Percentiles rank a stretch among this genome's conserved stretches.
These are phyloP conservation scores for Rhyacichthys aspro DNA, from an alignment of 2,797 vertebrate genomes.

Conservation along the genomic window DNA sequence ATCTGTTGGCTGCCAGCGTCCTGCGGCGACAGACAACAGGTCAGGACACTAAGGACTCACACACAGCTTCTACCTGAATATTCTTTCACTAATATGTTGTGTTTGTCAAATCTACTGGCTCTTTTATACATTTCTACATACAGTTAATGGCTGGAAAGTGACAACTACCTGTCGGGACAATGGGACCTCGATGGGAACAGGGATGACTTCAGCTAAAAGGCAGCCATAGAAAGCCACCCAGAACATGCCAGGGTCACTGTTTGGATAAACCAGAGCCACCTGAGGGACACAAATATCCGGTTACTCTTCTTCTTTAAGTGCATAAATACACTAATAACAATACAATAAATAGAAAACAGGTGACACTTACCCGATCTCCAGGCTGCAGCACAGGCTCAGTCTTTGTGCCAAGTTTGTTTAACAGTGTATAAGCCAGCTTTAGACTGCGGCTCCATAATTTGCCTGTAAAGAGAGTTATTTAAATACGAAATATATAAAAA, in stretches of 20 bases:
- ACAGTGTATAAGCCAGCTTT: slow-evolving; percentile 96
- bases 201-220: slow-evolving; percentile 96
- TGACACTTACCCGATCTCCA: slow-evolving; percentile 89
- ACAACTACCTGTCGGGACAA: slow-evolving; percentile 92
- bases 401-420: slow-evolving; percentile 96
- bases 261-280: slow-evolving; percentile 97
- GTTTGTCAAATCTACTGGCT: no score
- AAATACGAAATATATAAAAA: slow-evolving; percentile 46
- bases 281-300: slow-evolving; percentile 39
- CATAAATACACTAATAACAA: no score
- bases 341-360: not conserved
- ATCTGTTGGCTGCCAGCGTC: slow-evolving; percentile 97
- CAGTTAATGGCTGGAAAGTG: slow-evolving; percentile 5
- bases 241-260: slow-evolving; percentile 98
- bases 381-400: slow-evolving; percentile 94
- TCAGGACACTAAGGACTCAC: no score
- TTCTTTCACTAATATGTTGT: no score
- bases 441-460: slow-evolving; percentile 98
- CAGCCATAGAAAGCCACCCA: slow-evolving; percentile 98
- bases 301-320: no score
- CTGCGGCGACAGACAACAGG: slow-evolving; percentile 62
- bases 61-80: no score
- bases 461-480: slow-evolving; percentile 71
- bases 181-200: slow-evolving; percentile 97
- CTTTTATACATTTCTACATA: not conserved